A percentile compares a stretch with the other conserved stretches of the same genome.
Conservation (phyloP, 1,140 invertebrate genomes). For the Trachelipus rathkii region DNA sequence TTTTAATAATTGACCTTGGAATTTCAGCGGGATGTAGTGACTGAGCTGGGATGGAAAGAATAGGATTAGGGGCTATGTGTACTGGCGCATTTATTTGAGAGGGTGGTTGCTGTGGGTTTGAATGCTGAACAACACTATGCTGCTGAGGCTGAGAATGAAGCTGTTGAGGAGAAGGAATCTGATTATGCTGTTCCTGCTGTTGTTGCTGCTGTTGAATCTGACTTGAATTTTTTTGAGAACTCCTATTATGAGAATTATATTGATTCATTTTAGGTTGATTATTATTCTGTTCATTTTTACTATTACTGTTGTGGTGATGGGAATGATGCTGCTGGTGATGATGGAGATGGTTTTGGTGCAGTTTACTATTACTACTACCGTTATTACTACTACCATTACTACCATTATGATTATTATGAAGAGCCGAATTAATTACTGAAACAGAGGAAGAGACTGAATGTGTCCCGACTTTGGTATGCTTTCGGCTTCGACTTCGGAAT, state of each 20-base stretch:
- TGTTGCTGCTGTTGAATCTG: conserved; percentile 14
- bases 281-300: too few species aligned
- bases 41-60: not conserved
- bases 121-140: not conserved
- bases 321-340: conserved; percentile 9
- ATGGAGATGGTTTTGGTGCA: not conserved
- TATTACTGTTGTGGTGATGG: not conserved
- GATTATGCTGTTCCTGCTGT: not conserved
- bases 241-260: not conserved
- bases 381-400: too few species aligned
- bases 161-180: not conserved
- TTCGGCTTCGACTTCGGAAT: conserved; percentile 34
- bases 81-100: not conserved
- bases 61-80: not conserved
- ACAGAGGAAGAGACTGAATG: conserved; percentile 19
- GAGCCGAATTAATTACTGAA: too few species aligned
- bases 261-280: not conserved
- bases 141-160: conserved; percentile 1
- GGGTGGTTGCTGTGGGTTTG: not conserved
- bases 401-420: too few species aligned
- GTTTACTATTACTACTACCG: too few species aligned
- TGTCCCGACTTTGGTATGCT: conserved; percentile 33
- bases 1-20: not conserved
- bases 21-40: not conserved
- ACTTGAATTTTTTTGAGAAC: not conserved